phyloP scores from a whole-genome alignment of 2,113 vertebrate genomes.

The Orientallactaga bullata region DNA sequence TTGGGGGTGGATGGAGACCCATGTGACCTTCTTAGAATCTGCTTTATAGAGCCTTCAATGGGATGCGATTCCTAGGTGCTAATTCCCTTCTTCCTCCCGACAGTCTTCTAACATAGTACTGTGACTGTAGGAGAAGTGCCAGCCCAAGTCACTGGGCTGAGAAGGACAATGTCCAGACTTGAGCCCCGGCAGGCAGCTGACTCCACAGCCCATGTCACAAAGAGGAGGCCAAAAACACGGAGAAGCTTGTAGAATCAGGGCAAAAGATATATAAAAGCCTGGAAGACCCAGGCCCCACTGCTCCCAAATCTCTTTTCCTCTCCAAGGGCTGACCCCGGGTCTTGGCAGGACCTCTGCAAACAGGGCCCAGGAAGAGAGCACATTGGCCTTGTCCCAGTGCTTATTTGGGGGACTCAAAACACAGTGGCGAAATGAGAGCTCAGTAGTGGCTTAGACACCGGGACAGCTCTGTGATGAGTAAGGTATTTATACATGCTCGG shows the following conservation, averaged over 20 bases:
- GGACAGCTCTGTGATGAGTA: too few species aligned
- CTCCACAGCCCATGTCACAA: neutral
- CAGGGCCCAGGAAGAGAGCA: neutral
- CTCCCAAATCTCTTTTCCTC: neutral
- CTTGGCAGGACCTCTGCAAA: neutral
- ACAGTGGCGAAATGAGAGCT: neutral
- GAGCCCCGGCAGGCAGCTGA: neutral
- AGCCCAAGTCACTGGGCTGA: neutral
- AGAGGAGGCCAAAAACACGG: neutral
- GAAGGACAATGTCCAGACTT: slow-evolving; percentile 20
- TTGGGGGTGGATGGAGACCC: neutral
- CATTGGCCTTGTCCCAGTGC: neutral
- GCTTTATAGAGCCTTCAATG: neutral
- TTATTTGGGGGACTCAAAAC: neutral
- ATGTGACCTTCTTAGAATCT: neutral
- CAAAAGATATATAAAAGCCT: neutral
- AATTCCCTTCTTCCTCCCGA: neutral
- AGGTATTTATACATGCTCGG: neutral
- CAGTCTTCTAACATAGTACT: neutral
- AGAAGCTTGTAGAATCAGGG: neutral
- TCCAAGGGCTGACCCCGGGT: neutral
- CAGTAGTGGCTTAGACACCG: neutral
- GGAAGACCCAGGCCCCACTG: neutral
- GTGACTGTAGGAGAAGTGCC: neutral
- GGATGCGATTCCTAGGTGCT: rapidly evolving